Base-by-base conservation (phyloP, 2,888 invertebrate species). In the Graphium colonna region DNA sequence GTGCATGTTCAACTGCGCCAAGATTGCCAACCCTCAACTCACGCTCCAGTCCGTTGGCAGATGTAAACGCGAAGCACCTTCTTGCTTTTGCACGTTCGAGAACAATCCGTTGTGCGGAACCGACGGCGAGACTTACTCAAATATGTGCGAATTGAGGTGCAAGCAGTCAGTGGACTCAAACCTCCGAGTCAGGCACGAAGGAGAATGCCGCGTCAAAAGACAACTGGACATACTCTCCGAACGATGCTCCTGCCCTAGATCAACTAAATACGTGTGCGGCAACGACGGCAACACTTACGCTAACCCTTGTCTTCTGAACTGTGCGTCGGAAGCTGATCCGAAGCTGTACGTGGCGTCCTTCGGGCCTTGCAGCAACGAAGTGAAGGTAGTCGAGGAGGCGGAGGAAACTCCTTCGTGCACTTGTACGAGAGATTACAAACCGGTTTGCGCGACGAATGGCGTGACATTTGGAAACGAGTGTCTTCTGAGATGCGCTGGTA, bases 401-500 rank as follows among this genome's bases (percentile, higher is more conserved):
- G 28, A 48, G 1, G 54, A 45, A 10, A 17, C 9, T 1, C 31
- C 43, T 1, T 26, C 39, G 0, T 60, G 60, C 15, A 17, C 54
- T 9, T 60, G 60, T 36, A 42, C 52, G 0, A 56, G 57, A 47
- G 51, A 56, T 41, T 45, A 50, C 38, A 40, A 26, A 13, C 57
- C 55, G 0, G 92, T 94, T 5, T 94, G 94, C 75, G 94, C 93
- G 26, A 91, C 92, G 43, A 93, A 94, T 73, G 92, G 92, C 5
- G 85, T 90, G 56, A 94, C 93, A 0, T 95, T 94, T 76, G 85
- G 83, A 61, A 93, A 92, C 73, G 92, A 92, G 62, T 95, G 95
- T 73, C 89, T 93, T 62, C 77, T 95, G 61, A 82, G 91, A 61
- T 90, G 92, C 52, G 88, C 64, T 0, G 56, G 92, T 51, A 88